Evolutionary conservation across 1,140 invertebrate species (phyloP), one percentile per base, ranked within the genome.

Genomic region (Trissolcus basalis): DNA sequence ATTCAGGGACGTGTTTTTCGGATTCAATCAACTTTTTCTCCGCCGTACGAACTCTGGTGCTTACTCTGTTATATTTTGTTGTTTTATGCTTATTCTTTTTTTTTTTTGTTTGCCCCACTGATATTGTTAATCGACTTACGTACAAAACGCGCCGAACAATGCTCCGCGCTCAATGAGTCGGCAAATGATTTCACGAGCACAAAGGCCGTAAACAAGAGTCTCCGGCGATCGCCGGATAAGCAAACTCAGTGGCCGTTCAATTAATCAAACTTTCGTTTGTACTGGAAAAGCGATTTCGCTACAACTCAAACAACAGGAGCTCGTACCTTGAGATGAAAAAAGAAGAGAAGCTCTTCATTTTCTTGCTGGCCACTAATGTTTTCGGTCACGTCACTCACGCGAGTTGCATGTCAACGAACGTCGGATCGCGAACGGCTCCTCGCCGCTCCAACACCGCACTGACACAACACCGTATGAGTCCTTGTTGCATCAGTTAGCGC

Each of bases 291-390:
- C 19, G 19, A 27, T 27, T 27, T 27, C 6, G 19, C 19, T 27
- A 27, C 19, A 27, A 27, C 19, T 27, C 19, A 11, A 50, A 32
- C 43, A 27, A 43, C 8, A 43, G 43, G 12, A 13, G 11, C 45
- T 48, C 82, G 58, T 86, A 87, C 87, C 85, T 87, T 86, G 79
- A 86, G 73, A 63, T 82, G 85, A 81, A 87, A 82, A 82, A 85
- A 74, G 76, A 82, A 85, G 76, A 86, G 76, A 71, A 82, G 78
- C 69, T 86, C 83, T 78, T 87, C 87, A 88, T 87, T 83, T 83
- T 86, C 82, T 78, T 79, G 81, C 84, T 81, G 76, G 54, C 67
- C 81, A 85, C 80, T 87, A 87, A 88, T 88, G 82, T 86, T 87
- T 63, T 86, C 78, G 71, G 45, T 27, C 60, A 63, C 39, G 14